Evolutionary conservation across 1,140 invertebrate genomes (phyloP).

Genomic region (Andrena cerasifolii): DNA sequence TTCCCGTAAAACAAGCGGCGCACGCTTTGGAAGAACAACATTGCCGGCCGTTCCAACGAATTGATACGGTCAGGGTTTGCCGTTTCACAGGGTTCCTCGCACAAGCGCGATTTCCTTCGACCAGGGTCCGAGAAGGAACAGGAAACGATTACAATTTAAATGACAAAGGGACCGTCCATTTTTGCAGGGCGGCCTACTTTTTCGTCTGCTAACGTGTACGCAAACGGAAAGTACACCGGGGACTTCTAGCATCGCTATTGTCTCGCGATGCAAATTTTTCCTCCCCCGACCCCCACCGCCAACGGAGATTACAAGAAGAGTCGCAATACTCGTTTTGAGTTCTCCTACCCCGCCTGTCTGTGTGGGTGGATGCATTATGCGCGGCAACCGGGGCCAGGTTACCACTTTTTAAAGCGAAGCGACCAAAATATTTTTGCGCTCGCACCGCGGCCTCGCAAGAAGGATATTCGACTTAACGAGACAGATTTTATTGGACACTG

Average conservation of each 20-base stretch:
- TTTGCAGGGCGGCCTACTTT: constrained; percentile 50
- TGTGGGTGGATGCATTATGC: neutral
- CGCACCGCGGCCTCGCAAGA: no score
- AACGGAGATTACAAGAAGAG: constrained; percentile 46
- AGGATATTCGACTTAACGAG: no score
- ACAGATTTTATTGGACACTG: no score
- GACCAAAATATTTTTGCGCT: constrained; percentile 3
- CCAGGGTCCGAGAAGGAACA: neutral
- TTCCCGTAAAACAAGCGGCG: no score
- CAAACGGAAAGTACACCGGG: constrained; percentile 47
- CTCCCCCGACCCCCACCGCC: neutral
- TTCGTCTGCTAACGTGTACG: constrained; percentile 29
- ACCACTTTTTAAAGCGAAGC: neutral
- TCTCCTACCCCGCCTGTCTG: neutral
- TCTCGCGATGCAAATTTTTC: constrained; percentile 48
- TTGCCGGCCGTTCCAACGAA: neutral
- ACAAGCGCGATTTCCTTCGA: neutral
- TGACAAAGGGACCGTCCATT: constrained; percentile 50
- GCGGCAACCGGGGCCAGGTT: constrained; percentile 1
- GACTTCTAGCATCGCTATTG: constrained; percentile 51
- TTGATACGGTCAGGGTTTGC: neutral
- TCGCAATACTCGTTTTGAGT: constrained; percentile 31
- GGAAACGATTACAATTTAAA: constrained; percentile 48
- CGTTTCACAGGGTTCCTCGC: no score
- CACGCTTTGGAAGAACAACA: neutral